These are phyloP conservation scores for Pachliopta kotzebuea DNA, from an alignment of 2,888 invertebrate genomes.

Conservation along the genomic window DNA sequence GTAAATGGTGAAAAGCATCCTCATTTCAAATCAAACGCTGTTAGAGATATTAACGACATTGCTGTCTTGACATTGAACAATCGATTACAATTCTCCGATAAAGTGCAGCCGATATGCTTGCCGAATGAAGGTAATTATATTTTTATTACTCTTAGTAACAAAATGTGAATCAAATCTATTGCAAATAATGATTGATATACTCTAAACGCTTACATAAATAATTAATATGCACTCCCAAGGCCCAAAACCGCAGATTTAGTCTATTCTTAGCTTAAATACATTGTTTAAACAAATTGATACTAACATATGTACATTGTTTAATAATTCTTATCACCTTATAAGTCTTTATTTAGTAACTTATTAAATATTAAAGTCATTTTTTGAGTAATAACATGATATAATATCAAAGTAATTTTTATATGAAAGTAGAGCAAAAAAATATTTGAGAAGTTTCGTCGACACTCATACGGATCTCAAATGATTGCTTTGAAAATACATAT, in stretches of 20 bases:
- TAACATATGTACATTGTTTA: no score
- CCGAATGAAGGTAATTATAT: slow-evolving; percentile 49
- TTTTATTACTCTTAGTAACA: neutral
- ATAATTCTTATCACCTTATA: no score
- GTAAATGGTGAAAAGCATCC: slow-evolving; percentile 67
- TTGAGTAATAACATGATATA: no score
- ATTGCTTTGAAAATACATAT: no score
- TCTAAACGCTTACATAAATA: neutral
- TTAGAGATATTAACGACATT: slow-evolving; percentile 80
- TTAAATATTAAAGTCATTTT: no score
- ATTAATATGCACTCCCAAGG: neutral
- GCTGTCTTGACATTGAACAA: slow-evolving; percentile 74
- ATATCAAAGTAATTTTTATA: no score
- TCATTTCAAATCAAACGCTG: slow-evolving; percentile 73
- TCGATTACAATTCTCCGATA: slow-evolving; percentile 63
- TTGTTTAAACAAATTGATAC: no score
- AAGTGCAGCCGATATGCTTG: slow-evolving; percentile 76
- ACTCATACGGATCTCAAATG: no score
- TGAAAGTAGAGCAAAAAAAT: no score
- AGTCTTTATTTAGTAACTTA: no score
- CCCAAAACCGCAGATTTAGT: neutral
- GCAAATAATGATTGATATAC: neutral
- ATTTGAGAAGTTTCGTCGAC: no score
- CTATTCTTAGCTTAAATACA: no score
- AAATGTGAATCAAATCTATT: neutral